Conservation (phyloP, 92 coral and sea anemone genomes). For the Porites evermanni region DNA sequence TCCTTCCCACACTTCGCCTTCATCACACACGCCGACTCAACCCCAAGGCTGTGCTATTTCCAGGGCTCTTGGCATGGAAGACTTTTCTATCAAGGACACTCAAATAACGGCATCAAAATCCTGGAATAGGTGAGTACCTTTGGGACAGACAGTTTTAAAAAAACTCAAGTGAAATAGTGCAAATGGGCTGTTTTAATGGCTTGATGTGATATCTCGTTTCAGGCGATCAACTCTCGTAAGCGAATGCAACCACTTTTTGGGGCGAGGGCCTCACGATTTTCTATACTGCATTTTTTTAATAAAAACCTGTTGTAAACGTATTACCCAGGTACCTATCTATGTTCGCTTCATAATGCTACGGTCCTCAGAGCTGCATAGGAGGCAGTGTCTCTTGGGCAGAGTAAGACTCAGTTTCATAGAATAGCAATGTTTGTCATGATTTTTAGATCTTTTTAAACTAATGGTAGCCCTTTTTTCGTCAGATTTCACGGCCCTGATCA, state of each 20-base stretch:
- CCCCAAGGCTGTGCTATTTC: slow-evolving; percentile 39
- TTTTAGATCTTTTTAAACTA: not conserved
- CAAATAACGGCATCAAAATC: slow-evolving; percentile 59
- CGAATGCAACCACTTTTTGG: not conserved
- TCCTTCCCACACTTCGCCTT: slow-evolving; percentile 34
- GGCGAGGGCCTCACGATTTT: too few relatives aligned
- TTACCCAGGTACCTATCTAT: too few relatives aligned
- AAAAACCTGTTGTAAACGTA: too few relatives aligned
- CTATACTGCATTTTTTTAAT: too few relatives aligned
- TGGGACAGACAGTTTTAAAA: not conserved
- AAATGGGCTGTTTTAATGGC: too few relatives aligned
- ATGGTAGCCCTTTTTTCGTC: not conserved
- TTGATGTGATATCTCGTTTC: too few relatives aligned
- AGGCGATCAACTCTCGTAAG: not conserved
- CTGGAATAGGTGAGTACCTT: slow-evolving; percentile 47
- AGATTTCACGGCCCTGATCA: slow-evolving; percentile 71
- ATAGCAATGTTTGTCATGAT: not conserved
- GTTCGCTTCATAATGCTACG: too few relatives aligned
- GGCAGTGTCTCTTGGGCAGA: too few relatives aligned
- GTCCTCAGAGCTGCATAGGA: too few relatives aligned
- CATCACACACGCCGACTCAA: slow-evolving; percentile 25
- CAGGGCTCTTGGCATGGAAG: slow-evolving; percentile 63
- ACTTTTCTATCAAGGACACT: slow-evolving; percentile 55
- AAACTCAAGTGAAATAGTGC: too few relatives aligned
- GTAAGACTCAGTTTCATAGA: too few relatives aligned